A percentile compares a stretch with the other conserved stretches of the same genome.
Conservation (phyloP, 2,113 vertebrate species). For the Eupsittula cactorum region DNA sequence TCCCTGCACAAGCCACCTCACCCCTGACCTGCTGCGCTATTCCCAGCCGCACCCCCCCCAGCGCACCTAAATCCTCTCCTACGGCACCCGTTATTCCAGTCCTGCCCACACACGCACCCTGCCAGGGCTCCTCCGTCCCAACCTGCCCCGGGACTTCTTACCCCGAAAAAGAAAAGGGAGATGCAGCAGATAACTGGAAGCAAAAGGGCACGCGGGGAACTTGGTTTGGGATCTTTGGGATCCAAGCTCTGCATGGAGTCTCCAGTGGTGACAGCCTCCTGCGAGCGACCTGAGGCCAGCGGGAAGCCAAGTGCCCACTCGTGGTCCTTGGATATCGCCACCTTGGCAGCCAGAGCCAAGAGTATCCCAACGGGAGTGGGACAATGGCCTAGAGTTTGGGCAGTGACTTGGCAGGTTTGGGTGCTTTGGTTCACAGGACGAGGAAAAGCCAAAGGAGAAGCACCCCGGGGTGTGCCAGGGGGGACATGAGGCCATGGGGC, state of each 20-base stretch:
- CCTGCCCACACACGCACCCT: constrained; percentile 19
- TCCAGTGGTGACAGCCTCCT: background rate
- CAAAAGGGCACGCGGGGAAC: background rate
- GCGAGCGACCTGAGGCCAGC: background rate
- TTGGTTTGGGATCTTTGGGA: background rate
- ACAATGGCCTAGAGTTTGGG: background rate
- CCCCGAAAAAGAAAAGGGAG: background rate
- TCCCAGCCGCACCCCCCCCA: background rate
- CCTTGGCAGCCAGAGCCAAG: background rate
- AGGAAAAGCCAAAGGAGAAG: background rate
- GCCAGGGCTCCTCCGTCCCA: constrained; percentile 52
- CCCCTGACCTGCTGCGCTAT: constrained; percentile 23
- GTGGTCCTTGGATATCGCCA: rapidly evolving
- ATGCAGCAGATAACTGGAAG: constrained; percentile 25
- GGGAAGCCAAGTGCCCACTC: background rate
- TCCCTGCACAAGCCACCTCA: background rate
- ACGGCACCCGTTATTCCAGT: constrained; percentile 61
- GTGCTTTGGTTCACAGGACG: rapidly evolving
- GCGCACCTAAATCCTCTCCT: background rate
- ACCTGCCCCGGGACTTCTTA: constrained; percentile 57
- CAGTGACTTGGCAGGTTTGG: background rate
- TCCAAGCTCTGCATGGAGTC: background rate
- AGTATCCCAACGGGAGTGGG: background rate
- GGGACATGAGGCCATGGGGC: background rate
- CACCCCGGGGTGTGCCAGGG: rapidly evolving